A percentile compares a stretch with the other conserved stretches of the same genome.
These are phyloP conservation scores for Albula goreensis DNA, from an alignment of 2,113 vertebrate species.

Conservation along the genomic window DNA sequence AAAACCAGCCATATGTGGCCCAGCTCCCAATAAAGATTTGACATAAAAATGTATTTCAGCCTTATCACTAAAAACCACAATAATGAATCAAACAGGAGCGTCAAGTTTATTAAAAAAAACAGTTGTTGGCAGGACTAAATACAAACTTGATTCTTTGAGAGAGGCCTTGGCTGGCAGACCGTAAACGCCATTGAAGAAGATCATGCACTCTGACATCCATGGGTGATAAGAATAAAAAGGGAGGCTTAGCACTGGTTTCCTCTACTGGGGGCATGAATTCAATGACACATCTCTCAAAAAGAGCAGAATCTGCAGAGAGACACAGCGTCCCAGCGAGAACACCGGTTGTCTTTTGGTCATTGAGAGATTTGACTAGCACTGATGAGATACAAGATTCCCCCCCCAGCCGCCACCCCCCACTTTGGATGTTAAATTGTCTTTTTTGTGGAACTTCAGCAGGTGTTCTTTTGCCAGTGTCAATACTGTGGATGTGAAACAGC, in stretches of 20 bases:
- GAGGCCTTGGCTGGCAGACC: not conserved
- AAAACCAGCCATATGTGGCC: not conserved
- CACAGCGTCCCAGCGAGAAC: constrained; percentile 20
- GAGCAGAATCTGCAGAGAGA: not conserved
- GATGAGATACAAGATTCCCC: constrained; percentile 9
- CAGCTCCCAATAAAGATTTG: not conserved
- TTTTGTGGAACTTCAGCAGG: constrained; percentile 28
- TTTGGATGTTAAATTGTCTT: constrained; percentile 19
- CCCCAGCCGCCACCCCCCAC: no score
- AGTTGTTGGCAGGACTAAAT: constrained; percentile 12
- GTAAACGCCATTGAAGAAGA: constrained; percentile 6
- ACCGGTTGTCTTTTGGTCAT: not conserved
- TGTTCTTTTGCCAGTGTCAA: constrained; percentile 42
- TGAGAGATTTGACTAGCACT: not conserved
- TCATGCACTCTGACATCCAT: constrained; percentile 16
- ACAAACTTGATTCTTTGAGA: constrained; percentile 16
- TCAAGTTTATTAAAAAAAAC: not conserved
- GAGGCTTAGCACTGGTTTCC: not conserved
- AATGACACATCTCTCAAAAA: constrained; percentile 10
- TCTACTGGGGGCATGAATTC: not conserved
- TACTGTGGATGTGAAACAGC: constrained; percentile 36
- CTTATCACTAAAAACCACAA: constrained; percentile 15
- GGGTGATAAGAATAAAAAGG: not conserved
- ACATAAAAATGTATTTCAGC: not conserved
- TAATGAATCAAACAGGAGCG: constrained; percentile 1